Conservation (phyloP, 2,888 invertebrate genomes). For the Ophion ellenae region DNA sequence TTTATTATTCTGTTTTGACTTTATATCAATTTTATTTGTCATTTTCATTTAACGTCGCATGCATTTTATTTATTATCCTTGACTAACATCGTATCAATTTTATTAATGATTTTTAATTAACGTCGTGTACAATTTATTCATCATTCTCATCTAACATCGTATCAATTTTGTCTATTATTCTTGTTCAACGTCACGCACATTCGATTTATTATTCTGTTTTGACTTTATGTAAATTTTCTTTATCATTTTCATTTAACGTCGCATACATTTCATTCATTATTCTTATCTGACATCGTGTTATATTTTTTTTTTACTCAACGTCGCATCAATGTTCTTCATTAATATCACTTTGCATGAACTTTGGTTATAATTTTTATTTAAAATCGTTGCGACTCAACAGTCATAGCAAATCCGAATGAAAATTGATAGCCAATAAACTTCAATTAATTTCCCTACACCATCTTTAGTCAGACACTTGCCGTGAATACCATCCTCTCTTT, state of each 20-base stretch:
- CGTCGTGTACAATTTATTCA: not conserved
- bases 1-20: not conserved
- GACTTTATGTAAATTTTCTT: not conserved
- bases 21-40: not conserved
- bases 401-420: no score
- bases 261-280: not conserved
- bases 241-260: not conserved
- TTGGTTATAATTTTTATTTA: no score
- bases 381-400: no score
- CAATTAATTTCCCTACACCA: not conserved
- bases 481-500: not conserved
- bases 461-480: not conserved
- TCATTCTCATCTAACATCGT: not conserved
- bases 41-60: not conserved
- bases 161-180: not conserved
- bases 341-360: no score
- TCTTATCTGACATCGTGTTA: no score
- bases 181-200: not conserved
- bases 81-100: no score
- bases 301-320: no score
- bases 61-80: no score
- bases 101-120: not conserved
- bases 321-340: no score
- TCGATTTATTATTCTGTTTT: not conserved
- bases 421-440: not conserved